These are phyloP conservation scores for Pangasius djambal DNA, from an alignment of 2,797 vertebrate species.

Conservation along the genomic window DNA sequence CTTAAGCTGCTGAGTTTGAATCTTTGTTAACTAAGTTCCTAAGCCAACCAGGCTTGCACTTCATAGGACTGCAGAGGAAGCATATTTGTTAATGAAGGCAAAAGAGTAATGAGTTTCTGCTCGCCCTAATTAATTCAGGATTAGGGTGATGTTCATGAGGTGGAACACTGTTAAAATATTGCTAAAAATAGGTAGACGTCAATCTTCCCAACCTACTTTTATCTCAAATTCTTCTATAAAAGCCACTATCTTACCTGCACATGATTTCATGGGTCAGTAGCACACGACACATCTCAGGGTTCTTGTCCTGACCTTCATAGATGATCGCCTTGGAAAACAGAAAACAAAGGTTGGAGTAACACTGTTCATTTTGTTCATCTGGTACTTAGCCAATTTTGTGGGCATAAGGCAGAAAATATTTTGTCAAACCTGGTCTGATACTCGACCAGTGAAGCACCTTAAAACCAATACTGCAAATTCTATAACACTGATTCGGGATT, in stretches of 20 bases:
- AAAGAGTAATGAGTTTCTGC: slow-evolving; percentile 85
- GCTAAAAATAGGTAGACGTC: slow-evolving; percentile 78
- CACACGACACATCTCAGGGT: slow-evolving; percentile 98
- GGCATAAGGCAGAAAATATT: not conserved
- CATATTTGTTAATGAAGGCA: slow-evolving; percentile 80
- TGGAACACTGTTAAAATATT: slow-evolving; percentile 67
- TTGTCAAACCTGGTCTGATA: not conserved
- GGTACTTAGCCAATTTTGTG: not conserved
- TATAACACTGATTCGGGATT: not conserved
- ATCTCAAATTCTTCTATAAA: slow-evolving; percentile 79
- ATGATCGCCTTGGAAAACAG: slow-evolving; percentile 84
- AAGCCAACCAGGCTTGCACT: slow-evolving; percentile 65
- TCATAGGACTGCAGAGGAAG: slow-evolving; percentile 70
- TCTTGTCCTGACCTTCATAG: slow-evolving; percentile 99
- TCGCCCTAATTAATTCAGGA: slow-evolving; percentile 82
- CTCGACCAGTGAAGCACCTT: not conserved
- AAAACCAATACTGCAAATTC: not conserved
- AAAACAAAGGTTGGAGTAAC: not conserved
- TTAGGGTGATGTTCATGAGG: slow-evolving; percentile 65
- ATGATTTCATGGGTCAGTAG: slow-evolving; percentile 99
- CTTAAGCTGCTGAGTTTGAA: not conserved
- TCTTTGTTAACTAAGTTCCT: slow-evolving; percentile 8
- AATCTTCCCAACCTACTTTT: slow-evolving; percentile 80
- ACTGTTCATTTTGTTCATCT: no score
- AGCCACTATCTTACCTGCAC: slow-evolving; percentile 86